These are phyloP conservation scores for Crotophaga sulcirostris DNA, from an alignment of 2,113 vertebrate species.

Conservation along the genomic window DNA sequence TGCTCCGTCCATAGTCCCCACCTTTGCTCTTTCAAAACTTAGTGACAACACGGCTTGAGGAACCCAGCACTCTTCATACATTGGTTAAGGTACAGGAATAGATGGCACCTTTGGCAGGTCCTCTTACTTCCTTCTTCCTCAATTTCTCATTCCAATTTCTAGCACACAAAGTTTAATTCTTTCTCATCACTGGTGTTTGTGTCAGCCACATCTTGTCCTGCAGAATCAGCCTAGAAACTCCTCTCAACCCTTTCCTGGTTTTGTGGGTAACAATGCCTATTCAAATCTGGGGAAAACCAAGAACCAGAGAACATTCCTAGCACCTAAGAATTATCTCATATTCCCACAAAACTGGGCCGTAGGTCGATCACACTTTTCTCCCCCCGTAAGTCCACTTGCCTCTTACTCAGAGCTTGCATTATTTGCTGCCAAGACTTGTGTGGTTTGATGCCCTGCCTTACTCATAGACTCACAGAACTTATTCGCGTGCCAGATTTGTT, in stretches of 20 bases:
- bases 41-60: background rate
- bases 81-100: background rate
- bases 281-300: background rate
- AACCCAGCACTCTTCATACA: accelerated
- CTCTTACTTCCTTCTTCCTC: background rate
- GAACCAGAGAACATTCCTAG: background rate
- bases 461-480: background rate
- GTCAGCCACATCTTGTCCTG: background rate
- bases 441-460: background rate
- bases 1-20: background rate
- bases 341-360: background rate
- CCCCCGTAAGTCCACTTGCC: background rate
- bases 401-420: background rate
- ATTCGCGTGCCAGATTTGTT: background rate
- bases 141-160: background rate
- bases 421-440: background rate
- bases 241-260: background rate
- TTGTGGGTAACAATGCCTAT: background rate
- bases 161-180: background rate
- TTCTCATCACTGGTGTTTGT: background rate
- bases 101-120: background rate
- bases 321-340: background rate
- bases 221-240: background rate
- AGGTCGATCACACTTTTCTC: background rate
- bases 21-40: background rate